Conservation (phyloP, 2,113 vertebrate genomes). For the Hymenochirus boettgeri region DNA sequence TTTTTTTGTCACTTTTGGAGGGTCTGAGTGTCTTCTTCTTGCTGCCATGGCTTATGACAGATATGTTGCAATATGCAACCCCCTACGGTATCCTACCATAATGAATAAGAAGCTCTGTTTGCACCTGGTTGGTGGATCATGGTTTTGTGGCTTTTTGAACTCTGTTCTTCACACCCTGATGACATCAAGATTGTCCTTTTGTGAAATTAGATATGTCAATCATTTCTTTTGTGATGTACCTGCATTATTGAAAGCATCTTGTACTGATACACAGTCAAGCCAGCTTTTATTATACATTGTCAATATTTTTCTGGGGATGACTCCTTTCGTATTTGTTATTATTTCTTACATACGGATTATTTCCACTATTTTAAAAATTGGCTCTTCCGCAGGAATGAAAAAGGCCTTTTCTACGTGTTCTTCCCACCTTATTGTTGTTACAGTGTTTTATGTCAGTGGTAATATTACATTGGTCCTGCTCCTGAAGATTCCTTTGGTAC, state of each 20-base stretch:
- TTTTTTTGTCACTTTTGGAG: constrained; percentile 44
- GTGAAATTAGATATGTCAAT: constrained; percentile 1
- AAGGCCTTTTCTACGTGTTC: constrained; percentile 51
- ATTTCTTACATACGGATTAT: constrained; percentile 45
- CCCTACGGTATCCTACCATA: constrained; percentile 22
- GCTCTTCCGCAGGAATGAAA: constrained; percentile 23
- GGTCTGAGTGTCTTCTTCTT: constrained; percentile 46
- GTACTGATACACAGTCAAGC: constrained; percentile 11
- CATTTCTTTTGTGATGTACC: constrained; percentile 22
- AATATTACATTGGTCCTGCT: constrained; percentile 38
- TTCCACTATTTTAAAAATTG: constrained; percentile 33
- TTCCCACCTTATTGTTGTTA: constrained; percentile 45
- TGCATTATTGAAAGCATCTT: constrained; percentile 11
- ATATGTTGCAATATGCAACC: constrained; percentile 49
- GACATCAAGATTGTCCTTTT: constrained; percentile 14
- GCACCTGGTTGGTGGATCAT: not conserved
- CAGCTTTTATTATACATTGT: constrained; percentile 12
- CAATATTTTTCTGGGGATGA: constrained; percentile 14
- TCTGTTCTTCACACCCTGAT: constrained; percentile 9
- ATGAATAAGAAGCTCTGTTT: constrained; percentile 23
- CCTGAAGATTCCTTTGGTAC: constrained; percentile 21
- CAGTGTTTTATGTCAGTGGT: constrained; percentile 44
- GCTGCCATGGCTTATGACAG: constrained; percentile 49
- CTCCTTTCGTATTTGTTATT: constrained; percentile 31
- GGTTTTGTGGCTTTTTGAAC: constrained; percentile 3